Conservation (phyloP, 2,888 invertebrate species). For the Exocentrus adspersus region DNA sequence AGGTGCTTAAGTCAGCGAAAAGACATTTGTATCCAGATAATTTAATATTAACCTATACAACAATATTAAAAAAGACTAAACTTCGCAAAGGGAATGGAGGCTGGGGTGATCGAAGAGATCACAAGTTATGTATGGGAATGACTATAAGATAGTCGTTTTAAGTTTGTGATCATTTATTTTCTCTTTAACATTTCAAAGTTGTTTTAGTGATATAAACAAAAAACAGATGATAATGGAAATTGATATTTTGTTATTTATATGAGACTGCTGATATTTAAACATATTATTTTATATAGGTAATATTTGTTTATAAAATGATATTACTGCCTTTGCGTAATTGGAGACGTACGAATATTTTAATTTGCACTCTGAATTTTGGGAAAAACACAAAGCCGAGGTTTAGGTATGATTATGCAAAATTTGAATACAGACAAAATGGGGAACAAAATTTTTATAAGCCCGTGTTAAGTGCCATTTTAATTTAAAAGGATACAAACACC, state of each 20-base stretch:
- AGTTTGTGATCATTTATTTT: background rate
- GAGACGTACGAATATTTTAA: too few species aligned
- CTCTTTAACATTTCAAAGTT: too few species aligned
- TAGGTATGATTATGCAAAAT: background rate
- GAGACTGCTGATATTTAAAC: background rate
- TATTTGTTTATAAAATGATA: background rate
- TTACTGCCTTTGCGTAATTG: too few species aligned
- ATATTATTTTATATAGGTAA: background rate
- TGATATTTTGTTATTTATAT: background rate
- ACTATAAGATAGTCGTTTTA: slow-evolving; percentile 59
- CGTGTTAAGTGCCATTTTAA: too few species aligned
- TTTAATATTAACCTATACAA: slow-evolving; percentile 73
- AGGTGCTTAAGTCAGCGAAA: slow-evolving; percentile 76
- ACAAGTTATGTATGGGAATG: slow-evolving; percentile 82
- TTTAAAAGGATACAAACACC: too few species aligned
- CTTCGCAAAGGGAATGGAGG: slow-evolving; percentile 94
- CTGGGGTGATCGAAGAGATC: slow-evolving; percentile 94
- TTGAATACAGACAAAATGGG: too few species aligned
- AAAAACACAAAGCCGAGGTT: background rate
- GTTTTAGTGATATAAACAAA: too few species aligned
- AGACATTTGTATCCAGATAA: slow-evolving; percentile 77
- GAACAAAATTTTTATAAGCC: too few species aligned
- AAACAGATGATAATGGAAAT: too few species aligned
- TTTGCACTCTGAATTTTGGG: background rate
- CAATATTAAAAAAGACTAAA: slow-evolving; percentile 77